A percentile compares a stretch with the other conserved stretches of the same genome.
Evolutionary conservation across 2,797 vertebrate species (phyloP).

Genomic region (Enteromius argenteus): DNA sequence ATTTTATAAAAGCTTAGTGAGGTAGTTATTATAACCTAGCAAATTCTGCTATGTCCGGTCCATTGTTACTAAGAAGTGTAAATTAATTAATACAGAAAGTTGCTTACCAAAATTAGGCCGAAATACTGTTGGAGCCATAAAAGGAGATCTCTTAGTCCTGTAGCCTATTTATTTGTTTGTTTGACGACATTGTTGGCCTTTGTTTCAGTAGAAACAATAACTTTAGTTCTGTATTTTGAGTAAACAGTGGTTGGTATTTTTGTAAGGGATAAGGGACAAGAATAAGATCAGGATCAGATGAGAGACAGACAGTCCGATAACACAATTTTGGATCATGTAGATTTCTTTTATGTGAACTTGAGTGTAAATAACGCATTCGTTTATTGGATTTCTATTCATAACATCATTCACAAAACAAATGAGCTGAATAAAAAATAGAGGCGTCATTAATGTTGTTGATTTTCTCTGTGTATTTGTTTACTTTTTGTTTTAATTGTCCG

Average conservation of each 20-base stretch:
- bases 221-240: not conserved
- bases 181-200: not conserved
- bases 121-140: not conserved
- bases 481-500: conserved; percentile 76
- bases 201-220: not conserved
- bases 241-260: not conserved
- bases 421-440: conserved; percentile 48
- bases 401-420: not conserved
- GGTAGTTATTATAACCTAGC: not conserved
- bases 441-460: conserved; percentile 61
- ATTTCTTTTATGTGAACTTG: not conserved
- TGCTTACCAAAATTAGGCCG: not conserved
- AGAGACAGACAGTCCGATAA: not conserved
- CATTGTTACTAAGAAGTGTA: not conserved
- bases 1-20: not conserved
- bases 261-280: not conserved
- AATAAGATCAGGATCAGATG: not conserved
- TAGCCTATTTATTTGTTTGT: not conserved
- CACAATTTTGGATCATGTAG: not conserved
- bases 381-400: not conserved
- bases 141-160: not conserved
- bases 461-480: conserved; percentile 78
- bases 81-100: not conserved
- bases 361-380: not conserved
- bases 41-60: not conserved